Evolutionary conservation across 2,113 vertebrate genomes (phyloP), one percentile per base, ranked within the genome.

Genomic region (Actinemys pallida): DNA sequence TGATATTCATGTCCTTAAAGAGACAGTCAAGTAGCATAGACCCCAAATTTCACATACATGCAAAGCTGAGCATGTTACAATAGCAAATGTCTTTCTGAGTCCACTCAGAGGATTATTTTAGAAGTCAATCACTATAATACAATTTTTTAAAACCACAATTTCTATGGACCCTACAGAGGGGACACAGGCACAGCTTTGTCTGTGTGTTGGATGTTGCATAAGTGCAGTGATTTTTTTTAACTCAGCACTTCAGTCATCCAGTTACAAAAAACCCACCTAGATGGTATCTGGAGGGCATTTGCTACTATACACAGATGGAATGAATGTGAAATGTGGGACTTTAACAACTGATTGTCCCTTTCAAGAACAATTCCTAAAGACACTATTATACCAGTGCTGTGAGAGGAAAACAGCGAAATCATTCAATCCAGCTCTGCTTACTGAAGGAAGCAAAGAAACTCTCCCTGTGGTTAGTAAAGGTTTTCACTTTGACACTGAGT

Each of bases 11-110:
- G 85, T 93, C 92, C 1, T 0, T 95, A 96, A 95, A 96, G 95
- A 97, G 96, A 97, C 94, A 94, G 84, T 89, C 0, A 0, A 72
- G 83, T 85, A 96, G 56, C 95, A 93, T 95, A 96, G 95, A 96
- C 92, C 93, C 89, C 92, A 50, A 82, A 84, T 94, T 89, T 84
- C 92, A 62, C 95, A 89, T 87, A 83, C 31, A 2, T 8, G 29
- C 14, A 86, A 62, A 59, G 83, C 92, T 96, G 62, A n/a, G 90
- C 65, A 29, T 88, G 78, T 50, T 86, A 56, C 62, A 49, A 94
- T 90, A 45, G 9, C 0, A 0, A 91, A 14, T 83, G 83, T 90
- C 93, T 24, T 90, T 88, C 92, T 88, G 87, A 56, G 89, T 83
- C 52, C 72, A 76, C 78, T 35, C 56, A 39, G 81, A 83, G 39